Evolutionary conservation across 2,888 invertebrate species (phyloP).

Genomic region (Thereva unica): DNA sequence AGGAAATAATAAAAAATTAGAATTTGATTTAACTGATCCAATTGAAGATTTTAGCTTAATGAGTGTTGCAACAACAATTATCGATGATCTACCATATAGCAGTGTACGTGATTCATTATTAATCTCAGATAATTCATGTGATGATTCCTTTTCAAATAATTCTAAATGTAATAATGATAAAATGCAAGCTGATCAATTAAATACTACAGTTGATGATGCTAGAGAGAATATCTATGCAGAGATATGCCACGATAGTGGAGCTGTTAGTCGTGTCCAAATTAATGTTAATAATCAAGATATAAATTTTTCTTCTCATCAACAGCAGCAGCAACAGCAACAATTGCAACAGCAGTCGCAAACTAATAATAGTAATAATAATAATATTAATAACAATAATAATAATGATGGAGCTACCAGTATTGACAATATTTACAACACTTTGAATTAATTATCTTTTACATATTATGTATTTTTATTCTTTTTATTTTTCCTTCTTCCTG

Average conservation of each 20-base stretch:
- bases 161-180: conserved; percentile 34
- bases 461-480: not conserved
- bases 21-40: conserved; percentile 17
- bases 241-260: conserved; percentile 60
- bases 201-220: conserved; percentile 47
- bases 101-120: conserved; percentile 70
- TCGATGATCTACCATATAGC: conserved; percentile 71
- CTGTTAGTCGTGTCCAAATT: conserved; percentile 55
- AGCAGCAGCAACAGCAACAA: conserved; percentile 5
- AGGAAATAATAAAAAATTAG: conserved; percentile 14
- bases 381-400: too few species aligned
- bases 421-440: conserved; percentile 59
- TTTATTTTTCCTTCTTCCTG: conserved; percentile 12
- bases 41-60: not conserved
- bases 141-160: not conserved
- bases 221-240: conserved; percentile 74
- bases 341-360: conserved; percentile 11
- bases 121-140: conserved; percentile 38
- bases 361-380: not conserved
- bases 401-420: conserved; percentile 39
- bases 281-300: conserved; percentile 46
- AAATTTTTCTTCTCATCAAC: not conserved
- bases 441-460: conserved; percentile 54
- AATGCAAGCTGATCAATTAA: not conserved
- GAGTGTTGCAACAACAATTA: conserved; percentile 52